Evolutionary conservation across 2,797 vertebrate species (phyloP).

Genomic region (Zenarchopterus dispar): DNA sequence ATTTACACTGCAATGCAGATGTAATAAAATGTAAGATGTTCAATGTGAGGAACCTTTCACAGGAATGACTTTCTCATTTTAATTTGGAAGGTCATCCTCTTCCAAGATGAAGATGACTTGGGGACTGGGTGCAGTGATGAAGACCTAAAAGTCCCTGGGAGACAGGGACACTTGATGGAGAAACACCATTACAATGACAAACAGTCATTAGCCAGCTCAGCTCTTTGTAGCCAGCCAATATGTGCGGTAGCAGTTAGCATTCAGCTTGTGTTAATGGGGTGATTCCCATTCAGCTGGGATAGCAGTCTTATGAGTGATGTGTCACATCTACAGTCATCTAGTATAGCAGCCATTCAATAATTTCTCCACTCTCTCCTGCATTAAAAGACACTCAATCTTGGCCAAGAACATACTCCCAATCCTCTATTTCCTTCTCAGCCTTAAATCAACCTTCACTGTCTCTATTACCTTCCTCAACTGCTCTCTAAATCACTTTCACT

Average conservation of each 20-base stretch:
- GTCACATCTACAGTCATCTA: conserved; percentile 67
- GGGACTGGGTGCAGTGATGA: conserved; percentile 39
- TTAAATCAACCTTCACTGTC: conserved; percentile 67
- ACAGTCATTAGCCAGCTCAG: conserved; percentile 73
- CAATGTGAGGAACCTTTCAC: conserved; percentile 6
- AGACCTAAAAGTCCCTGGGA: conserved; percentile 51
- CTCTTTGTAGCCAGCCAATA: conserved; percentile 63
- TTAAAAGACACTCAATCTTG: conserved; percentile 74
- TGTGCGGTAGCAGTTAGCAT: conserved; percentile 63
- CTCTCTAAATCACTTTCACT: conserved; percentile 55
- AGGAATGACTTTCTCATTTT: conserved; percentile 28
- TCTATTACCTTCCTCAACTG: conserved; percentile 32
- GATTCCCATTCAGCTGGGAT: conserved; percentile 72
- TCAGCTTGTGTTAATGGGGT: conserved; percentile 66
- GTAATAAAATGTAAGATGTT: too few species aligned
- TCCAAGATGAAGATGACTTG: conserved; percentile 28
- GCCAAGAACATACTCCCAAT: conserved; percentile 51
- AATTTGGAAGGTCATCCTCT: conserved; percentile 58
- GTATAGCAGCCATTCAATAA: conserved; percentile 66
- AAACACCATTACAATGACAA: conserved; percentile 67
- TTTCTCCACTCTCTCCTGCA: conserved; percentile 63
- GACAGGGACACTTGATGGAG: conserved; percentile 60
- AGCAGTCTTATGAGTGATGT: conserved; percentile 63
- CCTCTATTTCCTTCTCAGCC: conserved; percentile 38
- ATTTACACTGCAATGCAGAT: too few species aligned